Base-by-base conservation (phyloP, 2,888 invertebrate genomes). In the Chydorus sphaericus region DNA sequence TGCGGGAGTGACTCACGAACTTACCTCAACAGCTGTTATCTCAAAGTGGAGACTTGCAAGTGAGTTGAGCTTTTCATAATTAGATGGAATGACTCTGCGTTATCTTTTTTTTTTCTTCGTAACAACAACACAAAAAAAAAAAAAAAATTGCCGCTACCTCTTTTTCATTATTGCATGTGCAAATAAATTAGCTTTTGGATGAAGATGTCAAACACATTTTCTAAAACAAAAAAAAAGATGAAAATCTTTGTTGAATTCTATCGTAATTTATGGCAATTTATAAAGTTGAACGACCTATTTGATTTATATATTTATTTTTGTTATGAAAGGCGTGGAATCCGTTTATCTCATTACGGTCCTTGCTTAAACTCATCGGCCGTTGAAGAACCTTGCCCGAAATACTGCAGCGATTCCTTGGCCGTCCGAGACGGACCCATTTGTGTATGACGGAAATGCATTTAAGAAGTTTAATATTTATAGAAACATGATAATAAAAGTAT, bases 371-470 rank as follows among this genome's bases (percentile, higher is more conserved):
- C 57, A 16, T 78, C 82, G 58, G 88, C 88, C 0, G 83, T 88
- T 62, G 75, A 89, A 14, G 90, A 90, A 68, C 86, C 88, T 66
- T 94, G 93, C 63, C 91, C 92, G 0, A 83, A 86, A 4, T 82
- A 83, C 62, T 89, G 89, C 68, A 83, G 86, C 31, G 83, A 82
- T 64, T 88, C 88, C 0, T n/a, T n/a, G n/a, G n/a, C n/a, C n/a
- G 89, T 89, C 0, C 75, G 83, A 61, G 90, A 90, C 63, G 90
- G 90, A 0, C 90, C 91, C 0, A 82, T 93, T 60, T 94, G 93
- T 67, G 93, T 87, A 4, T n/a, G n/a, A n/a, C n/a, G n/a, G n/a
- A n/a, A n/a, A n/a, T n/a, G n/a, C n/a, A n/a, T n/a, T n/a, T n/a
- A n/a, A n/a, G n/a, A n/a, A n/a, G n/a, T n/a, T n/a, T n/a, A n/a